A percentile compares a stretch with the other conserved stretches of the same genome.
phyloP scores from a whole-genome alignment of 2,888 invertebrate genomes.

The Ditula angustiorana region DNA sequence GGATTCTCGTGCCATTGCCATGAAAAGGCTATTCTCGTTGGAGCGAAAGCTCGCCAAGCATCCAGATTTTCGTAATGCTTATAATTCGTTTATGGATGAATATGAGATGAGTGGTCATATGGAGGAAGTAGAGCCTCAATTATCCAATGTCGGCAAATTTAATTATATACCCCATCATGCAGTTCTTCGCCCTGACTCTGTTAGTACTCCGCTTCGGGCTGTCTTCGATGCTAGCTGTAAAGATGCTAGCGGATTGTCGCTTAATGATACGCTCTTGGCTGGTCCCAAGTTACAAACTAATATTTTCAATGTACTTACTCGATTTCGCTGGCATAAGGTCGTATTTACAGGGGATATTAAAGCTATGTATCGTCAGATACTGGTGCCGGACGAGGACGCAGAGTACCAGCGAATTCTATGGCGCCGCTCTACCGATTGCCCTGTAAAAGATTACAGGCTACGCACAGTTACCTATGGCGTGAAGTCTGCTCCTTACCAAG shows the following conservation, averaged over 20 bases:
- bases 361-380: too few species aligned
- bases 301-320: too few species aligned
- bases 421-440: not conserved
- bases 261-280: too few species aligned
- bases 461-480: constrained; percentile 17
- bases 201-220: too few species aligned
- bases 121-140: not conserved
- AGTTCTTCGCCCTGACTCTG: not conserved
- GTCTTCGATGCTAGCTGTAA: too few species aligned
- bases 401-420: constrained; percentile 20
- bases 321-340: too few species aligned
- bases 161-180: not conserved
- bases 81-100: not conserved
- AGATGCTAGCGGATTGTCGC: too few species aligned
- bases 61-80: not conserved
- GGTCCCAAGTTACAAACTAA: too few species aligned
- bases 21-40: not conserved
- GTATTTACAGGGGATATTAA: too few species aligned
- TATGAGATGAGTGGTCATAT: not conserved
- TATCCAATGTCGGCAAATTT: not conserved
- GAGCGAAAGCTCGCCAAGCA: not conserved
- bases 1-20: not conserved
- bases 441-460: constrained; percentile 3
- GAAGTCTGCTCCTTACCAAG: constrained; percentile 3
- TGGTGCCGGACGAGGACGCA: too few species aligned